A percentile compares a stretch with the other conserved stretches of the same genome.
Evolutionary conservation across 2,797 vertebrate genomes (phyloP).

Genomic region (Leuciscus waleckii): DNA sequence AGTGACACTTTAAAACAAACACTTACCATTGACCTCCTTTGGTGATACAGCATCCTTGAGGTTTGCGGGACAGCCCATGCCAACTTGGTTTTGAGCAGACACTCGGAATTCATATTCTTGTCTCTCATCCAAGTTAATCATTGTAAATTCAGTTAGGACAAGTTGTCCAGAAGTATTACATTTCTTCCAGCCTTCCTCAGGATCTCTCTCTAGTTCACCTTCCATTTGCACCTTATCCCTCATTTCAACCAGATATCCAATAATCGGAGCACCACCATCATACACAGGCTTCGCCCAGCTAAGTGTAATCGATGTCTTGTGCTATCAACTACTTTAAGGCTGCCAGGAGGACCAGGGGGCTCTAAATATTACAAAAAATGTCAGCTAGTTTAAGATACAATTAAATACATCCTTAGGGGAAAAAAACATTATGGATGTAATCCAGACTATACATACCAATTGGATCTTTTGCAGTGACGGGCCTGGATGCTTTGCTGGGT

Average conservation of each 20-base stretch:
- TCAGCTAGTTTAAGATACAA: constrained; percentile 20
- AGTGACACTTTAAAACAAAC: constrained; percentile 16
- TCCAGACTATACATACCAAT: constrained; percentile 82
- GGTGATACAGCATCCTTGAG: constrained; percentile 92
- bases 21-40: constrained; percentile 93
- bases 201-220: constrained; percentile 69
- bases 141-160: constrained; percentile 93
- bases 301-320: constrained; percentile 91
- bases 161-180: constrained; percentile 90
- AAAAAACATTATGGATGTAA: constrained; percentile 7
- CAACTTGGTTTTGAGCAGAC: constrained; percentile 96
- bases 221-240: constrained; percentile 88
- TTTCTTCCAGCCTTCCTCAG: constrained; percentile 92
- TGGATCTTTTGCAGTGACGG: constrained; percentile 95
- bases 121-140: constrained; percentile 89
- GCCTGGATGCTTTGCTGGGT: constrained; percentile 94
- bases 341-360: constrained; percentile 93
- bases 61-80: constrained; percentile 93
- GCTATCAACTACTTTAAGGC: constrained; percentile 93
- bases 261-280: constrained; percentile 95
- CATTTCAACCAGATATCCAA: constrained; percentile 93
- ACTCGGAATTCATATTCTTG: constrained; percentile 96
- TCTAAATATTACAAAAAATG: constrained; percentile 77
- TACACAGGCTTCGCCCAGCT: constrained; percentile 95
- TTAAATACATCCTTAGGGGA: constrained; percentile 1